Conservation (phyloP, 2,797 vertebrate species). For the Gambusia yucatana region DNA sequence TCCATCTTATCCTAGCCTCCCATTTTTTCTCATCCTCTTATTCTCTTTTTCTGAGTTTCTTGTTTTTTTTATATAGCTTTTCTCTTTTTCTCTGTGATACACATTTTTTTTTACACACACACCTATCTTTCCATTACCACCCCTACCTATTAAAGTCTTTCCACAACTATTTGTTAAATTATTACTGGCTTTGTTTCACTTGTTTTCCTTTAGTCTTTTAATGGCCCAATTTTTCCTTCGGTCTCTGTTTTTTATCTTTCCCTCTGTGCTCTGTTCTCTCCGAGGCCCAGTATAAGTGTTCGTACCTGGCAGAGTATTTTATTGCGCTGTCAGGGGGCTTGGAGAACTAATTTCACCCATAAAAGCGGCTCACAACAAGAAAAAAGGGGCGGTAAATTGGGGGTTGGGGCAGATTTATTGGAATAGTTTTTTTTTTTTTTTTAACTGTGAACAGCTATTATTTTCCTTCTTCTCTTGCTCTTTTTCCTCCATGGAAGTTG, state of each 20-base stretch:
- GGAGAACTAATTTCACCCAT: conserved; percentile 73
- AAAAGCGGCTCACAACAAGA: conserved; percentile 72
- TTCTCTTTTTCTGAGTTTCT: conserved; percentile 5
- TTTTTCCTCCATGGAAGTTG: conserved; percentile 62
- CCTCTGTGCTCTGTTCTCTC: conserved; percentile 44
- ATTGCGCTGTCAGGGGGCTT: conserved; percentile 74
- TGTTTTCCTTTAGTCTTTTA: conserved; percentile 33
- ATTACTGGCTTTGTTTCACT: conserved; percentile 14
- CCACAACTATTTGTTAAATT: conserved; percentile 21
- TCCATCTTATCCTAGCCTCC: conserved; percentile 12
- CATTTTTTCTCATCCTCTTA: conserved; percentile 1
- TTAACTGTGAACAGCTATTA: conserved; percentile 68
- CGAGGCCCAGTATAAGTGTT: conserved; percentile 62
- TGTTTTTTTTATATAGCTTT: neutral
- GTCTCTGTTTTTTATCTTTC: conserved; percentile 37
- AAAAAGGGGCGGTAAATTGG: conserved; percentile 59
- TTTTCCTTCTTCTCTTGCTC: conserved; percentile 68
- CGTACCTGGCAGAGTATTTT: conserved; percentile 77
- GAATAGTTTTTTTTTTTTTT: conserved; percentile 58
- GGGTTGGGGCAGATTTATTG: conserved; percentile 70
- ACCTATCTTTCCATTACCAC: conserved; percentile 25
- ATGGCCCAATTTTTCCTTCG: conserved; percentile 14
- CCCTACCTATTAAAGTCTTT: conserved; percentile 18
- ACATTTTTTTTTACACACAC: conserved; percentile 7
- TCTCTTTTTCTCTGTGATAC: neutral